These are phyloP conservation scores for Pogonognathellus flavescens DNA, from an alignment of 1,140 invertebrate species.

Conservation along the genomic window DNA sequence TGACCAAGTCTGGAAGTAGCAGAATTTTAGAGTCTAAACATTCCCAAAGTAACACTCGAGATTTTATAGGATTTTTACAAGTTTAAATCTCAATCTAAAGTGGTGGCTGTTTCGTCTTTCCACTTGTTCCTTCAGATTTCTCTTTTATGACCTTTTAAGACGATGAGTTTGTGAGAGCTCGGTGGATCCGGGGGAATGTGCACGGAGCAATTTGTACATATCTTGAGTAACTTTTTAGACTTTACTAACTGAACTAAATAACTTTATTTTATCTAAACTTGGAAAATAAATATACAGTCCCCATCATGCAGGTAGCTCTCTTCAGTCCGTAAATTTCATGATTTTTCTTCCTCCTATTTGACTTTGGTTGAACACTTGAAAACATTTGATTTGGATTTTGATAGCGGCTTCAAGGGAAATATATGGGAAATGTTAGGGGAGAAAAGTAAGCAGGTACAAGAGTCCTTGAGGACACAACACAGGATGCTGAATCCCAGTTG, in stretches of 20 bases:
- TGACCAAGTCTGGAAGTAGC: not conserved
- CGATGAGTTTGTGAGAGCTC: slow-evolving; percentile 20
- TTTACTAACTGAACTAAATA: not conserved
- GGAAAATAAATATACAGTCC: not conserved
- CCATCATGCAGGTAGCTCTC: not conserved
- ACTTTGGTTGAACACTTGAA: slow-evolving; percentile 29
- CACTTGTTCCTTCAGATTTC: slow-evolving; percentile 12
- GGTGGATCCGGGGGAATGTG: not conserved
- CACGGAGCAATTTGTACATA: not conserved
- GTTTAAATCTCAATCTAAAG: slow-evolving; percentile 38
- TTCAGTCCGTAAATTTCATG: slow-evolving; percentile 14
- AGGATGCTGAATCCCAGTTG: not conserved
- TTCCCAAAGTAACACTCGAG: not conserved
- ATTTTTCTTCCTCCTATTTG: slow-evolving; percentile 12
- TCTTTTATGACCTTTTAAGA: slow-evolving; percentile 39
- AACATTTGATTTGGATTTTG: slow-evolving; percentile 44
- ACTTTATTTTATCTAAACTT: not conserved
- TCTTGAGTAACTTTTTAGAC: not conserved
- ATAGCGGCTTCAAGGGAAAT: slow-evolving; percentile 23
- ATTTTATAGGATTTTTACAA: slow-evolving; percentile 30
- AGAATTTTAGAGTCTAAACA: not conserved
- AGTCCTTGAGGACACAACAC: slow-evolving; percentile 17
- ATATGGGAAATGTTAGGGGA: slow-evolving; percentile 17
- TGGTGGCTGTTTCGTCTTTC: not conserved
- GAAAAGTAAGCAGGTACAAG: not conserved